Evolutionary conservation across 2,797 vertebrate genomes (phyloP), one percentile per base, ranked within the genome.

Genomic region (Chromis chromis): DNA sequence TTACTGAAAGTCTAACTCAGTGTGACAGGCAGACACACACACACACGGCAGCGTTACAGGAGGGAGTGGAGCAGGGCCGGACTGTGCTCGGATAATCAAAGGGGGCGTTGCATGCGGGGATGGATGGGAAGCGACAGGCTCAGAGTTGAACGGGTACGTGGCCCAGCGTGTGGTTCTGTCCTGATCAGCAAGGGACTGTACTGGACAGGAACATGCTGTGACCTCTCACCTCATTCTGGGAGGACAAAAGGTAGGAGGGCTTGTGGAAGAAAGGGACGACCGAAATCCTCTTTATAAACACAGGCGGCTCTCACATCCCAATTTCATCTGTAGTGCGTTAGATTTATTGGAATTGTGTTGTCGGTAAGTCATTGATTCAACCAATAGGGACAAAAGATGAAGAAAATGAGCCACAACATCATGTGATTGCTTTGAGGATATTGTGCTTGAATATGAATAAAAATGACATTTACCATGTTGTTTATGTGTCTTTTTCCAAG

Each of bases 51-150:
- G 70, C 21, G 49, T 78, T 83, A 71, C 64, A 70, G 61, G 75
- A 81, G 75, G 63, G 75, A 81, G 75, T 68, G 70, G 82, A 84
- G 70, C 63, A 55, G 78, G 83, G 85, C 68, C 84, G 79, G 73
- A 65, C 84, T 76, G 81, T 54, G 88, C 87, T 88, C 24, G 40
- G 81, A 79, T 93, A 96, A 96, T 97, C 95, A 96, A 96, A 97
- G 94, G 92, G 94, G 94, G 91, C 86, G 86, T 90, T 91, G 74
- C 80, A 87, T 85, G 90, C 33, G 79, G 83, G 94, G 94, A 97
- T 92, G 91, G 94, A 98, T 97, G 92, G 92, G 94, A 95, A 93
- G 94, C 93, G 97, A 97, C 97, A 97, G 94, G 91, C 96, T 91
- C 87, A 70, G 94, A 94, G 96, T 94, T 93, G 93, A 96, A 95